Conservation (phyloP, 2,888 invertebrate genomes). For the Odontomyia ornata region DNA sequence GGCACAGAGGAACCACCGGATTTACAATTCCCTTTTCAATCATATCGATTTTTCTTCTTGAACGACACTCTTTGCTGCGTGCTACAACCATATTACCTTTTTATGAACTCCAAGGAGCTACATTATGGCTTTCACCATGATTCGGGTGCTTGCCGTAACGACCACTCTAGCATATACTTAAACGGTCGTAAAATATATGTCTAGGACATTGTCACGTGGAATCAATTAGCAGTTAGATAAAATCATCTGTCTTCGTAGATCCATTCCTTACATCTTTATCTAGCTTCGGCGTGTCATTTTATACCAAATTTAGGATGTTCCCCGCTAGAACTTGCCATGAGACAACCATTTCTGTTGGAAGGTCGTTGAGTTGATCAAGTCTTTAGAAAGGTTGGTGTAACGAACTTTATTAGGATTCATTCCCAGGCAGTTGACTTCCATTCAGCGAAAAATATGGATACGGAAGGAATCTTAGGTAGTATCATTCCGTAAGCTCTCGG, state of each 20-base stretch:
- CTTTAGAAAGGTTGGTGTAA: background rate
- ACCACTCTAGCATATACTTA: background rate
- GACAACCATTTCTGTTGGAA: background rate
- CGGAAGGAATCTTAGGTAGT: constrained; percentile 5
- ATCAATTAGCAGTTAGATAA: background rate
- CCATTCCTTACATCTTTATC: background rate
- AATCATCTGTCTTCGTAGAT: background rate
- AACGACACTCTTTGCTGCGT: background rate
- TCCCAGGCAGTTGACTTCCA: background rate
- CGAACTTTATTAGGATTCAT: background rate
- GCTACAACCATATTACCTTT: background rate
- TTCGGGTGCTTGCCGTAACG: too few species aligned
- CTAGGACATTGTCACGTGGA: background rate
- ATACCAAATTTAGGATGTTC: background rate
- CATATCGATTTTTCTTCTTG: constrained; percentile 14
- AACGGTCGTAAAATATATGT: background rate
- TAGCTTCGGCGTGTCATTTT: background rate
- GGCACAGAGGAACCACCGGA: background rate
- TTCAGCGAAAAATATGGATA: constrained; percentile 9
- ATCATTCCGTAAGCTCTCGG: constrained; percentile 19
- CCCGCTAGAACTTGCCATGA: background rate
- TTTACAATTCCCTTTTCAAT: constrained; percentile 20
- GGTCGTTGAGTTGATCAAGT: constrained; percentile 15
- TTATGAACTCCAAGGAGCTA: background rate
- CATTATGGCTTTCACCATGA: background rate